Percentiles rank a stretch among this genome's conserved stretches.
These are phyloP conservation scores for Muraenolepis orangiensis DNA, from an alignment of 2,797 vertebrate species.

Conservation along the genomic window DNA sequence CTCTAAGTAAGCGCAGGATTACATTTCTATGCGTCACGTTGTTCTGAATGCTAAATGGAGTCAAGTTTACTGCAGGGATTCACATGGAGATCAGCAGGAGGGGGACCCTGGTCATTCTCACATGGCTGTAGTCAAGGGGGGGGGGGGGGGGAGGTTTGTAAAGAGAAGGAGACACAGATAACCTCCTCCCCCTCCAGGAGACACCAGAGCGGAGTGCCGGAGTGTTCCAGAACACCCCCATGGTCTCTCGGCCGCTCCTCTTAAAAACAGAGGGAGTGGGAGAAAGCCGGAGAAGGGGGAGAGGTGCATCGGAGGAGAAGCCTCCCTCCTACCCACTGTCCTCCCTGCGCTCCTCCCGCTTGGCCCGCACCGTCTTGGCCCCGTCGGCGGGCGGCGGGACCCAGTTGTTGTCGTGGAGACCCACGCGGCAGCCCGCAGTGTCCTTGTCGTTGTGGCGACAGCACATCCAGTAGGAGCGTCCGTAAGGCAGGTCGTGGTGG, in stretches of 20 bases:
- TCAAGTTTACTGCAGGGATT: constrained; percentile 58
- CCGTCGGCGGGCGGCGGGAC: constrained; percentile 80
- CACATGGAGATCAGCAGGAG: constrained; percentile 46
- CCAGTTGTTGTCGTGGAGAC: constrained; percentile 97
- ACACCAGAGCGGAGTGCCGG: constrained; percentile 38
- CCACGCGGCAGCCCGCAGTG: constrained; percentile 88
- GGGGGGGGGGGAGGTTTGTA: constrained; percentile 36
- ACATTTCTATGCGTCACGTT: constrained; percentile 63
- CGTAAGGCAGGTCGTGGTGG: constrained; percentile 98
- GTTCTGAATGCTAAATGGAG: constrained; percentile 58
- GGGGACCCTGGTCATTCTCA: constrained; percentile 61
- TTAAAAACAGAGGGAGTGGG: constrained; percentile 22
- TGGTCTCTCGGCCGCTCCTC: constrained; percentile 18
- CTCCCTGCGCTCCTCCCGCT: constrained; percentile 74
- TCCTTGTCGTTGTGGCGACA: constrained; percentile 89
- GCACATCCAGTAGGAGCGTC: constrained; percentile 99
- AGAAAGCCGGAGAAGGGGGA: constrained; percentile 17
- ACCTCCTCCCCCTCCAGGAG: constrained; percentile 47
- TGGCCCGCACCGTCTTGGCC: constrained; percentile 68
- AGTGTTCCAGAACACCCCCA: constrained; percentile 36
- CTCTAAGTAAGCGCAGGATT: constrained; percentile 56
- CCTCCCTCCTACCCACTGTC: constrained; percentile 54
- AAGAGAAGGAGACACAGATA: constrained; percentile 51
- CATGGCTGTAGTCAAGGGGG: constrained; percentile 42
- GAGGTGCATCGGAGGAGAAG: background rate